These are phyloP conservation scores for Crotalus tigris DNA, from an alignment of 2,113 vertebrate species.

Conservation along the genomic window DNA sequence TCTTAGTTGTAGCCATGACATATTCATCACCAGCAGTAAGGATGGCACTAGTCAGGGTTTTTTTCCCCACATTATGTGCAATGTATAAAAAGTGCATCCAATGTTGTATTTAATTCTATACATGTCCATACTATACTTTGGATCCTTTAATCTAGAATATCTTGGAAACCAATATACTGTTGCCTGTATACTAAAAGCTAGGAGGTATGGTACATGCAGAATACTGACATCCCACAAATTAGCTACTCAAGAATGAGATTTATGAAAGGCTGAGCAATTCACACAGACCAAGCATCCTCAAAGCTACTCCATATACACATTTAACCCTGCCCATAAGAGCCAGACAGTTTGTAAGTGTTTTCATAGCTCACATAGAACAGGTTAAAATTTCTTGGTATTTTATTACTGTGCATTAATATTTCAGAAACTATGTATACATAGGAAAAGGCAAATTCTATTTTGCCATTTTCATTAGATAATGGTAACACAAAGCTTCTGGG, in stretches of 20 bases:
- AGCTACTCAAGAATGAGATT: background rate
- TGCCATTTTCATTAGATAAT: background rate
- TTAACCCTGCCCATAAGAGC: background rate
- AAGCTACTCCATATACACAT: background rate
- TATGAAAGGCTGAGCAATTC: background rate
- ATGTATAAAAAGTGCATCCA: background rate
- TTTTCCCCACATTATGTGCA: background rate
- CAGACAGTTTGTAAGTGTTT: background rate
- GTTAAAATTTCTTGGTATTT: background rate
- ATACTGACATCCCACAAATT: background rate
- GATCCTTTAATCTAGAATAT: background rate
- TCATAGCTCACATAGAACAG: background rate
- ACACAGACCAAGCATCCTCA: background rate
- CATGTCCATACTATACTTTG: background rate
- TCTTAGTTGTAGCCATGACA: background rate
- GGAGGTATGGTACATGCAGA: background rate
- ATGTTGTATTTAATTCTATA: background rate
- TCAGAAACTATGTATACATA: background rate
- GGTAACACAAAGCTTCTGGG: background rate
- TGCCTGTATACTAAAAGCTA: background rate
- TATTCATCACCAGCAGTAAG: background rate
- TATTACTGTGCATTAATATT: background rate
- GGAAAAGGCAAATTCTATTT: background rate
- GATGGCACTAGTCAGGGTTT: background rate
- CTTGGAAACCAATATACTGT: background rate